Evolutionary conservation across 2,888 invertebrate species (phyloP), one percentile per base, ranked within the genome.

Genomic region (Trypoxylon attenuatum): DNA sequence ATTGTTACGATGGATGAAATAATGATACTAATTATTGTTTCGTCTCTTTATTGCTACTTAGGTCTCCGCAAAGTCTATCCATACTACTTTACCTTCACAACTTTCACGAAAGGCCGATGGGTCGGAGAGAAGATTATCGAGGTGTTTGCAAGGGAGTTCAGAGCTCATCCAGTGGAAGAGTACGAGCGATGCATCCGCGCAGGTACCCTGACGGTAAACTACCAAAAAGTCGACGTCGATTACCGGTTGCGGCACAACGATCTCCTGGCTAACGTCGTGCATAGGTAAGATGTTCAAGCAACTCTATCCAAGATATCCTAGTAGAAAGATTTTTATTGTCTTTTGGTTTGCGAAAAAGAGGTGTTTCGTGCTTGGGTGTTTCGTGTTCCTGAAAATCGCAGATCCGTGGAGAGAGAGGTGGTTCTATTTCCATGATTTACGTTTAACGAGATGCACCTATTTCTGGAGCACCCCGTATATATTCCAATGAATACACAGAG

Each of bases 101-200:
- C 97, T 33, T 97, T 96, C 89, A 96, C 96, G 66, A 98, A 98
- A 89, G 96, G 97, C 5, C 91, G 98, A 80, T 98, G 98, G 98
- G 96, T 97, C 2, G 97, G 97, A 2, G 95, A 96, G 87, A 94
- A 94, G 85, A 94, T 98, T 76, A 89, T 96, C 73, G 97, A 98
- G 82, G 96, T 98, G 18, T 97, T 97, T 88, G 94, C 94, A 5
- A 90, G 94, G 57, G 98, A 98, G 88, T 98, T 98, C 87, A 90
- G 96, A 38, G 95, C 96, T n/a, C 96, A 96, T 87, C 96, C 96
- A 0, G 95, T 95, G 0, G 96, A 96, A 73, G 95, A 96, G 87
- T 96, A 96, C 88, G 95, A 96, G 87, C 90, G 96, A 69, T 96
- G 96, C 87, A 96, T 96, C 85, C 92, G 94, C 79, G 94, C 94